These are phyloP conservation scores for Varanus komodoensis DNA, from an alignment of 2,113 vertebrate species.

Conservation along the genomic window DNA sequence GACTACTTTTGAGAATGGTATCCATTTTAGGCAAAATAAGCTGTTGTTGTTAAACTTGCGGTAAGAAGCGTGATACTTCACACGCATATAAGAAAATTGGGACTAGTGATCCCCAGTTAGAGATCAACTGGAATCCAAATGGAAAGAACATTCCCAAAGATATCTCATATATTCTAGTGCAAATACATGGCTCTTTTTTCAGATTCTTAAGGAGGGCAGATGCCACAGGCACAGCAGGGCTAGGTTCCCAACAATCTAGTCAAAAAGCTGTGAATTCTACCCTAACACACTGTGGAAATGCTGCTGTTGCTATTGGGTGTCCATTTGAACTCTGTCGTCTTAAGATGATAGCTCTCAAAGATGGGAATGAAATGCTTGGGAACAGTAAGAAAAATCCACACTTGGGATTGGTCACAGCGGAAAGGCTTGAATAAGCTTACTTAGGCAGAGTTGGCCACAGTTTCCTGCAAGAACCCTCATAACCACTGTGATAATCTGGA, in stretches of 20 bases:
- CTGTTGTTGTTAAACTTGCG: neutral
- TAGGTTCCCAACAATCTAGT: neutral
- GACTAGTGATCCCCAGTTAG: neutral
- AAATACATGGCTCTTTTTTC: neutral
- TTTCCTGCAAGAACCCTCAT: neutral
- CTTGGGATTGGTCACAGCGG: neutral
- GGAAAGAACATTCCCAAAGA: neutral
- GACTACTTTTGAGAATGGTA: neutral
- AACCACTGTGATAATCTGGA: neutral
- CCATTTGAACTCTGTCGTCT: neutral
- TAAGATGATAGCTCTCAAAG: neutral
- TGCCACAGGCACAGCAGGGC: too few relatives aligned
- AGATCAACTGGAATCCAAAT: neutral
- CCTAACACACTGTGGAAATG: neutral
- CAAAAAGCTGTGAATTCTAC: neutral
- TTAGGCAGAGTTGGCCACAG: neutral
- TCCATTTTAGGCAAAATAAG: neutral
- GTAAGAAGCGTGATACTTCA: neutral
- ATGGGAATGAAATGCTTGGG: neutral
- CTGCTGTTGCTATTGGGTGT: neutral
- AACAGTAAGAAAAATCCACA: neutral
- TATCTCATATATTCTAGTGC: neutral
- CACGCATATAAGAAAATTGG: neutral
- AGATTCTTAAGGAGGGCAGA: neutral
- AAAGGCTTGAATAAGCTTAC: neutral